A percentile compares a stretch with the other conserved stretches of the same genome.
Evolutionary conservation across 2,113 vertebrate species (phyloP).

Genomic region (Apodemus speciosus): DNA sequence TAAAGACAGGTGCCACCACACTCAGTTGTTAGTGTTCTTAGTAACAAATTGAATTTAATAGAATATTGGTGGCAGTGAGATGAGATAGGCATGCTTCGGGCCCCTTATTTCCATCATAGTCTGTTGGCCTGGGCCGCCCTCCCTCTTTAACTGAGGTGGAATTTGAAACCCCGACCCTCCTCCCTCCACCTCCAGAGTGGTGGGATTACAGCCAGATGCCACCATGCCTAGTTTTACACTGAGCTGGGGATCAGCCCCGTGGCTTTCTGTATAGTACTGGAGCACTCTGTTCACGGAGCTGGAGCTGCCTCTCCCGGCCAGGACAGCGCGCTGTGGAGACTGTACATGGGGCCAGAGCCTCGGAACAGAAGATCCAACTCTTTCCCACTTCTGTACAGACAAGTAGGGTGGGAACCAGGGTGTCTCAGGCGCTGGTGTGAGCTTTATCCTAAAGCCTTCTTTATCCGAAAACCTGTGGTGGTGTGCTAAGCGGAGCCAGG

Average conservation of each 20-base stretch:
- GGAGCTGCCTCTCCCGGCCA: background rate
- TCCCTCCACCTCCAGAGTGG: background rate
- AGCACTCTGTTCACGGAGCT: background rate
- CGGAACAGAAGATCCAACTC: background rate
- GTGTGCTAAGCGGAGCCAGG: background rate
- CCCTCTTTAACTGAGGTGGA: background rate
- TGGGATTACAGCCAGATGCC: background rate
- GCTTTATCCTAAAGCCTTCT: background rate
- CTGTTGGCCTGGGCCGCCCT: background rate
- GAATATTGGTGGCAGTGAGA: no score
- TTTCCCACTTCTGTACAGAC: background rate
- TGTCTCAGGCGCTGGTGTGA: background rate
- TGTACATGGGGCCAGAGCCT: background rate
- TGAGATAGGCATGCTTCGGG: no score
- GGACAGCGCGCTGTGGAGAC: background rate
- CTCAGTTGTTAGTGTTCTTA: background rate
- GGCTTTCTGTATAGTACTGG: background rate
- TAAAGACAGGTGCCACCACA: background rate
- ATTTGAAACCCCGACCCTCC: background rate
- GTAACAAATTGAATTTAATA: background rate
- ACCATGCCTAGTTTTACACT: background rate
- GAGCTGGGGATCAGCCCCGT: background rate
- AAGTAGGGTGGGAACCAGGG: background rate
- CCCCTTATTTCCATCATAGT: background rate
- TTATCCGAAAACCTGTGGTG: background rate